phyloP scores from a whole-genome alignment of 2,888 invertebrate genomes.

The Pasiphila rectangulata region DNA sequence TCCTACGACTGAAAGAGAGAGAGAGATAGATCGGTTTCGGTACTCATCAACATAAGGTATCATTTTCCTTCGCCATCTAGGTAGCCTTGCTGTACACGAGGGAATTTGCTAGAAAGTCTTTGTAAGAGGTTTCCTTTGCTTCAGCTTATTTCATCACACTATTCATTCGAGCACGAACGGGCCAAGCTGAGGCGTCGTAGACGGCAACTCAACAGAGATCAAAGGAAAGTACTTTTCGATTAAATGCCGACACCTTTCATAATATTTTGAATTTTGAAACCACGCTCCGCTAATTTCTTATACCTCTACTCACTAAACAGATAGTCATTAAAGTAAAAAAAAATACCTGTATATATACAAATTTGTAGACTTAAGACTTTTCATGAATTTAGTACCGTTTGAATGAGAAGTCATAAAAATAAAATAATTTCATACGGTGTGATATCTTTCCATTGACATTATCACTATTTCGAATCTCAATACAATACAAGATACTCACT shows the following conservation, averaged over 20 bases:
- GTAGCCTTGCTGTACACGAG: constrained; percentile 35
- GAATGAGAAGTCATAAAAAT: neutral
- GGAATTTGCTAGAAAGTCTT: constrained; percentile 40
- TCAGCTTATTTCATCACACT: constrained; percentile 43
- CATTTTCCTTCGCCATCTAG: constrained; percentile 27
- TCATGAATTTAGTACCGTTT: no score
- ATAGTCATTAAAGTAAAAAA: no score
- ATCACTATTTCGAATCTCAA: neutral
- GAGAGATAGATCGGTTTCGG: neutral
- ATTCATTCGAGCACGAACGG: constrained; percentile 46
- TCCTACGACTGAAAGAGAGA: no score
- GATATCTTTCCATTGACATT: constrained; percentile 1
- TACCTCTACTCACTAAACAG: no score
- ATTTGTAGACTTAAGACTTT: no score
- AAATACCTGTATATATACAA: no score
- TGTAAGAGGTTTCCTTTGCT: constrained; percentile 36
- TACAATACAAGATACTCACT: neutral
- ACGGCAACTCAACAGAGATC: constrained; percentile 48
- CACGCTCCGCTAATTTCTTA: constrained; percentile 41
- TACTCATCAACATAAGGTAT: constrained; percentile 18
- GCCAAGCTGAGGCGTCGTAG: constrained; percentile 40
- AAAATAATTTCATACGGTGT: neutral
- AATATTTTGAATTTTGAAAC: constrained; percentile 45
- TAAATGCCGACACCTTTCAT: constrained; percentile 48
- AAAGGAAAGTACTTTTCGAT: constrained; percentile 53